Evolutionary conservation across 2,888 invertebrate genomes (phyloP), one percentile per base, ranked within the genome.

Genomic region (Blastobasis lacticolella): DNA sequence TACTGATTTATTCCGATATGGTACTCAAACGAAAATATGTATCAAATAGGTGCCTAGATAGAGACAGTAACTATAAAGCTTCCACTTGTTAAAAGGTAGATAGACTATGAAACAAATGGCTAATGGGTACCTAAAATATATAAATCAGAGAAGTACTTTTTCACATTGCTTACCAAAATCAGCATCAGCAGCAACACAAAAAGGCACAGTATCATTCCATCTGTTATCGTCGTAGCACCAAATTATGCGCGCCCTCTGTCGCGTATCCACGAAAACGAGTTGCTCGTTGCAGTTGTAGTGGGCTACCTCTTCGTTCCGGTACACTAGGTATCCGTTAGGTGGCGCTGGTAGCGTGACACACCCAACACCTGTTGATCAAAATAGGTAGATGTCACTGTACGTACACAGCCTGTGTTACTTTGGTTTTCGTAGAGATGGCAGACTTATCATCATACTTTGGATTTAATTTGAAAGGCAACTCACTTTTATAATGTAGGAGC

Each of bases 271-370:
- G 75, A 94, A 94, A 70, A 91, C 88, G 66, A 81, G 90, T 52
- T 92, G 92, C 49, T 90, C 88, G 63, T 92, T 90, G 78, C 94
- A 94, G 78, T 91, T 90, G 79, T 91, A 93, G 64, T 91, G 91
- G 40, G 92, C 93, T 47, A 90, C 85, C 45, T 91, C 90, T 53
- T 90, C 88, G 63, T 91, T 93, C 63, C 91, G 90, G 74, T 91
- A 91, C 66, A 92, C 91, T 9, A 93, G 72, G 71, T 92, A 92
- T 47, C 93, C 94, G 76, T 92, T 90, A 71, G 89, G 87, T 64
- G 94, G 94, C 67, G 92, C 81, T 65, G 81, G 66, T 40, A 91
- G 83, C 38, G 91, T 91, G 9, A 92, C 89, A 71, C 94, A 94
- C 51, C 93, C 93, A 54, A 93, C 75, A 69, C 92, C 93, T 93